phyloP scores from a whole-genome alignment of 2,113 vertebrate species.

The Hemibagrus wyckioides region DNA sequence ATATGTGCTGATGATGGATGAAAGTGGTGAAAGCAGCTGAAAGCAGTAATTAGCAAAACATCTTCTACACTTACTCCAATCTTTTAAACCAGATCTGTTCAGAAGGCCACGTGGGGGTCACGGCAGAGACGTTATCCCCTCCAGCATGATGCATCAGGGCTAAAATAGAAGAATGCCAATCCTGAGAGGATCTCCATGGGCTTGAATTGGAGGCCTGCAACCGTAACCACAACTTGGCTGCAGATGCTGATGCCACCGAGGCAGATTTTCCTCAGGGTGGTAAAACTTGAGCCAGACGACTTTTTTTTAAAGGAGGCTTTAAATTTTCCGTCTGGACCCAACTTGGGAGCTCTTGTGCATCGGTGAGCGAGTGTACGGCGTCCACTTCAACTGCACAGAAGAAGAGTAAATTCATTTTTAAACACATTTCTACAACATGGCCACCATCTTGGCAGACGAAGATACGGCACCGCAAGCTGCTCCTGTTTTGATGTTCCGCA shows the following conservation, averaged over 20 bases:
- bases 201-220: slow-evolving; percentile 12
- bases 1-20: slow-evolving; percentile 17
- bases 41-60: not conserved
- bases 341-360: slow-evolving; percentile 11
- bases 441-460: not conserved
- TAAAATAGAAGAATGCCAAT: slow-evolving; percentile 44
- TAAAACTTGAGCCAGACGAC: slow-evolving; percentile 33
- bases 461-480: not conserved
- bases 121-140: slow-evolving; percentile 24
- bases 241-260: slow-evolving; percentile 12
- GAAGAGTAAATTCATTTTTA: not conserved
- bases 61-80: slow-evolving; percentile 20
- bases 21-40: not conserved
- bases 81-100: slow-evolving; percentile 17
- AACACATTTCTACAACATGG: not conserved
- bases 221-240: not conserved
- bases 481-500: slow-evolving; percentile 22
- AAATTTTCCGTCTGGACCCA: not conserved
- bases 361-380: not conserved
- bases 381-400: not conserved
- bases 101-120: slow-evolving; percentile 29
- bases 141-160: slow-evolving; percentile 4
- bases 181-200: slow-evolving; percentile 34
- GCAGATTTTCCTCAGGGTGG: not conserved
- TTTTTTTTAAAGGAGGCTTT: not conserved